Percentiles rank a stretch among this genome's conserved stretches.
phyloP scores from a whole-genome alignment of 2,888 invertebrate genomes.

The Dolichopus griseipennis region DNA sequence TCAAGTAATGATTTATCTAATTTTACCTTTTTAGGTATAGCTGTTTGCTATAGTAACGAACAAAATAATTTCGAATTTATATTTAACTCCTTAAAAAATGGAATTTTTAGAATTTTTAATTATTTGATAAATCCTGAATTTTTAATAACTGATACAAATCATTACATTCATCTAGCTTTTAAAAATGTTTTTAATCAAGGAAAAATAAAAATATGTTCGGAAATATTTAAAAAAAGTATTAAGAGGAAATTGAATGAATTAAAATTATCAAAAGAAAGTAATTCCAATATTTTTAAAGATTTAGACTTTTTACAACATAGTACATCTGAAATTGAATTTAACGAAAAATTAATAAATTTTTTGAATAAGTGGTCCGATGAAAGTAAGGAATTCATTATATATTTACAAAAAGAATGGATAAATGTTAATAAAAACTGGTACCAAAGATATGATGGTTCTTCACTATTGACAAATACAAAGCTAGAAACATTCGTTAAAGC shows the following conservation, averaged over 20 bases:
- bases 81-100: background rate
- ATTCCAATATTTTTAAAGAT: background rate
- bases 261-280: background rate
- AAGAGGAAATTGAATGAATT: background rate
- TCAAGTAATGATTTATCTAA: background rate
- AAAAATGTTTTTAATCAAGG: background rate
- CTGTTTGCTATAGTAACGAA: background rate
- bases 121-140: background rate
- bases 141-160: background rate
- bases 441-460: background rate
- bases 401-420: background rate
- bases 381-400: background rate
- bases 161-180: background rate
- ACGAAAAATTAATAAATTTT: background rate
- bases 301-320: background rate
- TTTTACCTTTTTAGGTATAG: background rate
- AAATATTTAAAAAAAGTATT: background rate
- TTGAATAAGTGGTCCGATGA: background rate
- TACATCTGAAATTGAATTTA: background rate
- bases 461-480: background rate
- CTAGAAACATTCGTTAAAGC: background rate
- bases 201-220: background rate
- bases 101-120: background rate
- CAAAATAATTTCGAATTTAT: background rate
- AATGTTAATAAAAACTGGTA: background rate